Percentiles rank a stretch among this genome's conserved stretches.
These are phyloP conservation scores for Cantharis rufa DNA, from an alignment of 2,888 invertebrate genomes.

Conservation along the genomic window DNA sequence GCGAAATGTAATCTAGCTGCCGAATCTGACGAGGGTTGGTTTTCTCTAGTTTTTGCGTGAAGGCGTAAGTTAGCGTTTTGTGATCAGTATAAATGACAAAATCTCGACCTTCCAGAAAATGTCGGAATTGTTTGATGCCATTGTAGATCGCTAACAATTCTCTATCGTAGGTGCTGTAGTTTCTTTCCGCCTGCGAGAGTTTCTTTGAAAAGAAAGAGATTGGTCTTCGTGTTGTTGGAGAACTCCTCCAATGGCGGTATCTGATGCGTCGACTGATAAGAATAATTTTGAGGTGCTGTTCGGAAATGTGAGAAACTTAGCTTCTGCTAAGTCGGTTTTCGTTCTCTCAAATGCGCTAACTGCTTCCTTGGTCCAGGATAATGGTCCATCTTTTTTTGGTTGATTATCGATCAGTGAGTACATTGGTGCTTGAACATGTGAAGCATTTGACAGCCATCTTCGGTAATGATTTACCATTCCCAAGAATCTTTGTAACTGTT, in stretches of 20 bases:
- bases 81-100: constrained; percentile 1
- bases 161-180: constrained; percentile 5
- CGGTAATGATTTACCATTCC: constrained; percentile 7
- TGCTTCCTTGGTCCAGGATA: neutral
- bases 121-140: neutral
- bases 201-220: constrained; percentile 3
- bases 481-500: no score
- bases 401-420: neutral
- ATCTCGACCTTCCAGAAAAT: constrained; percentile 4
- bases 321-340: neutral
- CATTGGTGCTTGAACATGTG: neutral
- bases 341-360: neutral
- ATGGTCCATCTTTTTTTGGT: neutral
- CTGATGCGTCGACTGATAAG: neutral
- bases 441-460: neutral
- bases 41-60: constrained; percentile 37
- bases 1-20: no score
- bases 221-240: neutral
- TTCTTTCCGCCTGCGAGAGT: neutral
- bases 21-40: no score
- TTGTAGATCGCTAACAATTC: constrained; percentile 4
- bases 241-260: constrained; percentile 2
- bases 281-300: neutral
- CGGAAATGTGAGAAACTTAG: neutral
- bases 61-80: neutral